phyloP scores from a whole-genome alignment of 2,888 invertebrate genomes.

The Drosophila eohydei region DNA sequence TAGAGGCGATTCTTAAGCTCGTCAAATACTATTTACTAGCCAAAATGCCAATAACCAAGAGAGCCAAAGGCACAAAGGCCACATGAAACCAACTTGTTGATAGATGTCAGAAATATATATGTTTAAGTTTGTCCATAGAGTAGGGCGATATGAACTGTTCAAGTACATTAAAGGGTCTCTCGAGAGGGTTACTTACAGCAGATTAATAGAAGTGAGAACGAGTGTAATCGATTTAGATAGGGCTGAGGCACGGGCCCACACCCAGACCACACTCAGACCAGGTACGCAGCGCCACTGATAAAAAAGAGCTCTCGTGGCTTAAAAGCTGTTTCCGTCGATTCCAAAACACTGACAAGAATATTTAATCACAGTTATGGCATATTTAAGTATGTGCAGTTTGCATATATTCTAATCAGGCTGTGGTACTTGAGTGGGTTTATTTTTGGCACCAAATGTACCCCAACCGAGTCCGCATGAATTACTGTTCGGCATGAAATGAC shows the following conservation, averaged over 20 bases:
- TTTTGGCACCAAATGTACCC: slow-evolving; percentile 13
- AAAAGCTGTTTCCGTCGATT: slow-evolving; percentile 3
- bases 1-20: not conserved
- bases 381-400: slow-evolving; percentile 16
- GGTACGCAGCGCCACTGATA: slow-evolving; percentile 5
- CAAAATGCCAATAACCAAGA: not conserved
- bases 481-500: slow-evolving; percentile 21
- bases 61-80: not conserved
- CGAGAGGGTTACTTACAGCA: slow-evolving; percentile 1
- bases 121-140: not conserved
- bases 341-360: not conserved
- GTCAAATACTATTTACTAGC: not conserved
- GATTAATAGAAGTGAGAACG: not conserved
- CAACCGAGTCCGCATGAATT: slow-evolving; percentile 23
- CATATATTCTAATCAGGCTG: slow-evolving; percentile 48
- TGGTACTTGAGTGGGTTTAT: slow-evolving; percentile 33
- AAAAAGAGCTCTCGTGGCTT: not conserved
- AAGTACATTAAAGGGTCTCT: not conserved
- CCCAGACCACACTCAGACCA: too few relatives aligned
- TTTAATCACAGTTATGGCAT: not conserved
- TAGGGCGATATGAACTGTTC: not conserved
- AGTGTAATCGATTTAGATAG: slow-evolving; percentile 9
- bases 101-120: not conserved
- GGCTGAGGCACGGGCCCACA: not conserved
- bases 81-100: not conserved